phyloP scores from a whole-genome alignment of 1,140 invertebrate species.

The Panulirus ornatus region DNA sequence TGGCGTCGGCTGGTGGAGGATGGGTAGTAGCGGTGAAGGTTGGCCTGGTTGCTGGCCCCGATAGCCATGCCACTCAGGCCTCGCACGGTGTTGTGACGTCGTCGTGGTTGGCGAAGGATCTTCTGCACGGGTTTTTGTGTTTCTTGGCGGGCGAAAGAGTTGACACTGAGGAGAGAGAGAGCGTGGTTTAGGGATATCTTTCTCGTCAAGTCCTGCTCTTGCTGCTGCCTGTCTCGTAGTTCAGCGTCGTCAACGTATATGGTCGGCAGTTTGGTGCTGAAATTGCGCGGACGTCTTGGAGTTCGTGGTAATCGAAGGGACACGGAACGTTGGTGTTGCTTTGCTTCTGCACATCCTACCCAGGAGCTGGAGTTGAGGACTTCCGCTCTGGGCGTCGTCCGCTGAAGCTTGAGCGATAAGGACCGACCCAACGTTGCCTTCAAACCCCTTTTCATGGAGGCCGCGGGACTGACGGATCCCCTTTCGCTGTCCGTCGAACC shows the following conservation, averaged over 20 bases:
- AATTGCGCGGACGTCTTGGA: conserved; percentile 2
- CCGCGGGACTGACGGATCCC: conserved; percentile 33
- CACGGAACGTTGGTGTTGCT: conserved; percentile 35
- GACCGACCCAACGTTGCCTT: conserved; percentile 51
- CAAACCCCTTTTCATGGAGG: neutral
- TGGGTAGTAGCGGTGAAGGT: neutral
- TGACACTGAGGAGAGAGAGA: conserved; percentile 32
- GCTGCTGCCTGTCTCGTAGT: neutral
- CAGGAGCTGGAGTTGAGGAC: conserved; percentile 29
- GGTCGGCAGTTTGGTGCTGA: conserved; percentile 59
- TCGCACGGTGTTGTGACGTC: conserved; percentile 47
- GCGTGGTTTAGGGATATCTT: conserved; percentile 17
- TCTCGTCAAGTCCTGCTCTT: neutral
- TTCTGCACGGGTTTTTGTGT: conserved; percentile 59
- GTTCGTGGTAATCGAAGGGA: conserved; percentile 53
- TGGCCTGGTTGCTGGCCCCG: conserved; percentile 20
- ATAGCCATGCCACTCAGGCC: conserved; percentile 56
- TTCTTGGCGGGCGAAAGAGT: conserved; percentile 9
- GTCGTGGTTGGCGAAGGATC: conserved; percentile 45
- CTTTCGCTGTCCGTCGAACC: conserved; percentile 46
- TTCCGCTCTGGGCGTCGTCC: neutral
- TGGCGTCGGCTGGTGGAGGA: neutral
- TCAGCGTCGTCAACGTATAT: conserved; percentile 60
- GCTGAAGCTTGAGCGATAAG: conserved; percentile 38
- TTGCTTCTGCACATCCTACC: neutral